These are phyloP conservation scores for Stegostoma tigrinum DNA, from an alignment of 2,113 vertebrate species.

Conservation along the genomic window DNA sequence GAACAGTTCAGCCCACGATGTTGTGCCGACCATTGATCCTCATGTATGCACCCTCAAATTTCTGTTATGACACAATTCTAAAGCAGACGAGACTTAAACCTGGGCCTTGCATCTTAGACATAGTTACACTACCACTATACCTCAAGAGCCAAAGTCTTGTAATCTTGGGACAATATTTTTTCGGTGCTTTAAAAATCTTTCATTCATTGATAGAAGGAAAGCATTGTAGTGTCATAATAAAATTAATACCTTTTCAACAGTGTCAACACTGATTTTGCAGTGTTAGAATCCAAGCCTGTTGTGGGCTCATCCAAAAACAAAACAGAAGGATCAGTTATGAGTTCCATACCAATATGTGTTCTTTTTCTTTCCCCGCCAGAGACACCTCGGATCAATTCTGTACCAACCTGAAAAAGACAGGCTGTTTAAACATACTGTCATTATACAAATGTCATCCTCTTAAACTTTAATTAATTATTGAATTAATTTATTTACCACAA, in stretches of 20 bases:
- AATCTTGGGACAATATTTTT: background rate
- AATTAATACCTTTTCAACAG: conserved; percentile 48
- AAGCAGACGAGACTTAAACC: too few species aligned
- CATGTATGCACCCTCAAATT: too few species aligned
- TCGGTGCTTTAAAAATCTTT: background rate
- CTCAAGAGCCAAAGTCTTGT: background rate
- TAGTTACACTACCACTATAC: too few species aligned
- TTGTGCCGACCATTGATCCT: too few species aligned
- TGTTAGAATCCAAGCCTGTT: conserved; percentile 50
- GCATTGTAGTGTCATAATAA: background rate
- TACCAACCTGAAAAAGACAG: conserved; percentile 47
- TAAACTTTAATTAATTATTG: background rate
- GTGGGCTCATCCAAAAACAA: conserved; percentile 49
- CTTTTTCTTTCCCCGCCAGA: conserved; percentile 52
- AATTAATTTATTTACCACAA: background rate
- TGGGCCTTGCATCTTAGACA: too few species aligned
- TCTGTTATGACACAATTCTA: too few species aligned
- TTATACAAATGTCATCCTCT: background rate
- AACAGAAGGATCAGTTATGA: conserved; percentile 49
- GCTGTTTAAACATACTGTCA: background rate
- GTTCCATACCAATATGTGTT: conserved; percentile 49
- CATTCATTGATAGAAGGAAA: background rate
- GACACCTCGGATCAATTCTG: conserved; percentile 47
- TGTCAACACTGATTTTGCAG: conserved; percentile 48
- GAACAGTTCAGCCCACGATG: too few species aligned